These are phyloP conservation scores for Hirtodrosophila trivittata DNA, from an alignment of 2,888 invertebrate genomes.

Conservation along the genomic window DNA sequence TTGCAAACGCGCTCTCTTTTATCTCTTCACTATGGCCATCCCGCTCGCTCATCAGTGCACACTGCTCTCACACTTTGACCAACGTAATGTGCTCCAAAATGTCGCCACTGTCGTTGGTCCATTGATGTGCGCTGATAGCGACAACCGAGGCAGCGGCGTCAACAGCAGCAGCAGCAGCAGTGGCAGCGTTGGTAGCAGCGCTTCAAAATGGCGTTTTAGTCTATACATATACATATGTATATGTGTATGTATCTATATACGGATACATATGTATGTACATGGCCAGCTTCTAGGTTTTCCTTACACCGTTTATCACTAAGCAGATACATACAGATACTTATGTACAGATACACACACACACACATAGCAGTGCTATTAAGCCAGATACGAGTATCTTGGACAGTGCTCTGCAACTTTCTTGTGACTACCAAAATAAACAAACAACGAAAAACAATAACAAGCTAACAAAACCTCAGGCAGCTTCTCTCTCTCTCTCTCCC, in stretches of 20 bases:
- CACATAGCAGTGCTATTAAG: slow-evolving; percentile 32
- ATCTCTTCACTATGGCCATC: slow-evolving; percentile 69
- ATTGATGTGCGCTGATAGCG: slow-evolving; percentile 77
- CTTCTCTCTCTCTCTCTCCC: background rate
- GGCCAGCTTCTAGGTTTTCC: slow-evolving; percentile 9
- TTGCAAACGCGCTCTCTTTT: slow-evolving; percentile 46
- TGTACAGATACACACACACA: background rate
- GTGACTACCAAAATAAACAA: slow-evolving; percentile 63
- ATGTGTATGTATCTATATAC: slow-evolving; percentile 8
- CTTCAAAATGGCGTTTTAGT: slow-evolving; percentile 65
- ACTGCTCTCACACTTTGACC: slow-evolving; percentile 66
- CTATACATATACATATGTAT: slow-evolving; percentile 13
- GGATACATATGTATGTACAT: slow-evolving; percentile 5
- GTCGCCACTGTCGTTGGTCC: slow-evolving; percentile 78
- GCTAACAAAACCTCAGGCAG: slow-evolving; percentile 42
- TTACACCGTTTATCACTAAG: slow-evolving; percentile 43
- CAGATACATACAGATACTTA: slow-evolving; percentile 46
- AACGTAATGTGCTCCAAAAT: slow-evolving; percentile 78
- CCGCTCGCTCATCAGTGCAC: slow-evolving; percentile 42
- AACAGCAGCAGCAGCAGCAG: slow-evolving; percentile 22
- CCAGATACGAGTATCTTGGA: slow-evolving; percentile 46
- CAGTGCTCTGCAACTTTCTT: slow-evolving; percentile 66
- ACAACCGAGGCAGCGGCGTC: slow-evolving; percentile 41
- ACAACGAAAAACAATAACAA: slow-evolving; percentile 30
- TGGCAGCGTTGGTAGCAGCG: slow-evolving; percentile 17